Evolutionary conservation across 2,113 vertebrate genomes (phyloP), one percentile per base, ranked within the genome.

Genomic region (Perccottus glenii): DNA sequence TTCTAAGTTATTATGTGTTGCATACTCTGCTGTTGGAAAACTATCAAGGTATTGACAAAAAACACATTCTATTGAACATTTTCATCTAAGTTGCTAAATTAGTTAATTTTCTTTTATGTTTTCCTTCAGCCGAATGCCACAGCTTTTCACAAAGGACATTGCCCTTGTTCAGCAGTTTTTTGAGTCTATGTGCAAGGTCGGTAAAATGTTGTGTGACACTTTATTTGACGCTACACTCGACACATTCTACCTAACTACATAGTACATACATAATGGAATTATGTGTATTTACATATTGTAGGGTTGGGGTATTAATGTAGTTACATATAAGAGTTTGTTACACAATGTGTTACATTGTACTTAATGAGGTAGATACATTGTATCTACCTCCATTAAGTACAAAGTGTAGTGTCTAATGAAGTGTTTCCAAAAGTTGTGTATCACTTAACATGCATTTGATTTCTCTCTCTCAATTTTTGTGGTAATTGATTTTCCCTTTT

Each of bases 111-210:
- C 38, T 53, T 43, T 3, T 16, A 8, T 11, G 3, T 51, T 5
- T 6, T 65, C 16, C 50, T 92, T 56, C 82, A 99, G 98, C 80
- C 98, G 98, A 71, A 96, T 99, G 95, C 98, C 98, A 3, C 96
- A 99, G 84, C 94, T 99, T 50, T 99, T 99, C 85, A 97, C 96
- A 14, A 99, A 98, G 91, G 98, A 99, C 79, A 95, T 99, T 75
- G 98, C 97, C 6, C 91, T 99, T 42, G 95, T 98, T 35, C 98
- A 99, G 85, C 98, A 99, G 88, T 98, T 99, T 75, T 98, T 99
- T 85, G 97, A 99, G 92, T 97, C 98, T 72, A 93, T 99, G 58
- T 97, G 96, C 73, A 99, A 99, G 95, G 98, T 99, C 78, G 11
- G 94, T 83, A 19, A 63, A 56, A 61, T 3, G 19, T 8, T 2